Conservation (phyloP, 2,113 vertebrate genomes). For the Pluvianellus socialis region DNA sequence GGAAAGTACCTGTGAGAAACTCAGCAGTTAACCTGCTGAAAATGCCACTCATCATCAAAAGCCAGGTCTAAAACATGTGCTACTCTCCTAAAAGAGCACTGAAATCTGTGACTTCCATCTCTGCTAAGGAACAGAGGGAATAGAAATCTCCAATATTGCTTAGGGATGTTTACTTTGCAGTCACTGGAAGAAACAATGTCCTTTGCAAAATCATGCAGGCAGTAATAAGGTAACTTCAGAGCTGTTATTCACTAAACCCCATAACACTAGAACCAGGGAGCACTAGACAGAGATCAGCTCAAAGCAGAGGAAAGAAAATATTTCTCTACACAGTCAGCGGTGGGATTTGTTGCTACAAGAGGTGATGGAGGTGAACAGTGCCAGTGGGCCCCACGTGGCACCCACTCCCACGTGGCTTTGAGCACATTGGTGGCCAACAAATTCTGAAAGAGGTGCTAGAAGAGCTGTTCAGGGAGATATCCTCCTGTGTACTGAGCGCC, state of each 20-base stretch:
- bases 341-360: neutral
- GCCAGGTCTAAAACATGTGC: neutral
- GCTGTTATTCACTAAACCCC: neutral
- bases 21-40: neutral
- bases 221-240: neutral
- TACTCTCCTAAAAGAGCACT: neutral
- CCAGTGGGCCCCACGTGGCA: rapidly evolving
- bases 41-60: neutral
- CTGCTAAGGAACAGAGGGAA: neutral
- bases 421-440: neutral
- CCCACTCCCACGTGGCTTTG: rapidly evolving
- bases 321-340: neutral
- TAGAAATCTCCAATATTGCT: neutral
- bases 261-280: neutral
- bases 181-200: neutral
- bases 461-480: neutral
- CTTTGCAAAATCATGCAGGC: neutral
- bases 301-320: neutral
- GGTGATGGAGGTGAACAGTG: neutral
- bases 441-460: neutral
- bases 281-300: neutral
- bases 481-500: neutral
- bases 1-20: neutral
- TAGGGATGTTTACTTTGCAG: neutral
- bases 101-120: neutral